phyloP scores from a whole-genome alignment of 1,140 invertebrate species.

The Dermatophagoides farinae region DNA sequence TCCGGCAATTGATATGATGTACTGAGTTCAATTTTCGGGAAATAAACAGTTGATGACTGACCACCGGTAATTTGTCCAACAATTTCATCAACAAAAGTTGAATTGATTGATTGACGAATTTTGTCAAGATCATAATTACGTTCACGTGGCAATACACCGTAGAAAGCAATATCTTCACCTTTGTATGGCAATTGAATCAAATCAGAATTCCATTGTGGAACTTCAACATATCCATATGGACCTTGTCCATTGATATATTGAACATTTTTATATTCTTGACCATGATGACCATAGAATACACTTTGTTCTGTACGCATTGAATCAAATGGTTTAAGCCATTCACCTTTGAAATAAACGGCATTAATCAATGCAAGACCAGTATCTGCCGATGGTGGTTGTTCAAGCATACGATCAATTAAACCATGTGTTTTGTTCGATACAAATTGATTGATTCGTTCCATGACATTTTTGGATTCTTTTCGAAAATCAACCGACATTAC shows the following conservation, averaged over 20 bases:
- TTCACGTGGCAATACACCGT: neutral
- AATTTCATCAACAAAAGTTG: neutral
- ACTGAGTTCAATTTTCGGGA: neutral
- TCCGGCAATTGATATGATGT: neutral
- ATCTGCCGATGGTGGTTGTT: constrained; percentile 24
- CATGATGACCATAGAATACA: neutral
- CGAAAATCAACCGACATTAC: too few relatives aligned
- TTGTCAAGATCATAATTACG: neutral
- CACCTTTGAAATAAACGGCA: constrained; percentile 52
- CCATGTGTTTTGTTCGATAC: constrained; percentile 48
- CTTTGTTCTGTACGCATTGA: constrained; percentile 26
- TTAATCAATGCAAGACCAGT: constrained; percentile 48
- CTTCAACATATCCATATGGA: neutral
- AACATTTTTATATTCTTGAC: neutral
- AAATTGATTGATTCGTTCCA: constrained; percentile 23
- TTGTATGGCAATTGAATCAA: neutral
- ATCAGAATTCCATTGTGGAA: neutral
- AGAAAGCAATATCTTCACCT: neutral
- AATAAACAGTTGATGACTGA: neutral
- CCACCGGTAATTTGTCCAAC: neutral
- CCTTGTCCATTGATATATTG: neutral
- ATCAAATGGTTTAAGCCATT: constrained; percentile 48
- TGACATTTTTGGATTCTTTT: too few relatives aligned
- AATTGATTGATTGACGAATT: neutral
- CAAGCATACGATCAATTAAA: constrained; percentile 40